phyloP scores from a whole-genome alignment of 2,113 vertebrate genomes.

The Psephotus haematonotus region DNA sequence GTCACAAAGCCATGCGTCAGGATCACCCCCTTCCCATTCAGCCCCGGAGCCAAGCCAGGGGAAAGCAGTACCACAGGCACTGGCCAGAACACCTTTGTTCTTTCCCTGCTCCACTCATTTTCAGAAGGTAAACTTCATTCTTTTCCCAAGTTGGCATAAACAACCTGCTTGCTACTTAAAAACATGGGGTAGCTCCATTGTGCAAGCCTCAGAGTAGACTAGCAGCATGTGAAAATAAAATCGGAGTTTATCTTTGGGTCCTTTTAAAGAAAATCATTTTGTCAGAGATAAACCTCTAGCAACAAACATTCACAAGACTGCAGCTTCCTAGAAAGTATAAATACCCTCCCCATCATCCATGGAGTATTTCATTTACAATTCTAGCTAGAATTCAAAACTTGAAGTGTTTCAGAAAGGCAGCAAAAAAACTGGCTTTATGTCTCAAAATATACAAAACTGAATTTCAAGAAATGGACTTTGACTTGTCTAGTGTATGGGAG shows the following conservation, averaged over 20 bases:
- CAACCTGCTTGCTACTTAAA: not conserved
- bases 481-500: not conserved
- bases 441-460: not conserved
- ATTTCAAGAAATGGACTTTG: not conserved
- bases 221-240: not conserved
- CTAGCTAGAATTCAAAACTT: not conserved
- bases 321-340: not conserved
- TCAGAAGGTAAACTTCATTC: not conserved
- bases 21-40: not conserved
- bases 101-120: not conserved
- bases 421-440: not conserved
- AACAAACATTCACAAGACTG: not conserved
- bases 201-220: not conserved
- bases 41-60: too few relatives aligned
- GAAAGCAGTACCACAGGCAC: not conserved
- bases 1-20: not conserved
- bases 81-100: not conserved
- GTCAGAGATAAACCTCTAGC: not conserved
- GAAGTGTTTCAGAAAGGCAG: not conserved
- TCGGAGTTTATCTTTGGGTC: not conserved
- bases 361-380: not conserved
- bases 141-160: not conserved
- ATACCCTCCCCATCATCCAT: fast-evolving
- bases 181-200: fast-evolving
- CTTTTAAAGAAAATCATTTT: not conserved